These are phyloP conservation scores for Ylistrum balloti DNA, from an alignment of 1,140 invertebrate species.

Conservation along the genomic window DNA sequence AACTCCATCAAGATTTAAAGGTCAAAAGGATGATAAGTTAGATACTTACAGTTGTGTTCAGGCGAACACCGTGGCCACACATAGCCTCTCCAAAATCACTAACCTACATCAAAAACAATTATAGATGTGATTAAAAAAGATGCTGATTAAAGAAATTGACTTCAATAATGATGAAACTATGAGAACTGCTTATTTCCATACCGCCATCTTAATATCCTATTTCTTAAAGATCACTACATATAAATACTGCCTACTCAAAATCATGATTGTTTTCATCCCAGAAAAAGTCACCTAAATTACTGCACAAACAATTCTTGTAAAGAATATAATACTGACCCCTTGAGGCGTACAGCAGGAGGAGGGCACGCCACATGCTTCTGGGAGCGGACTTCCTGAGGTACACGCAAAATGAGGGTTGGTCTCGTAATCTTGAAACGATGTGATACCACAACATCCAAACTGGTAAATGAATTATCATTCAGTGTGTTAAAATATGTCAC, in stretches of 20 bases:
- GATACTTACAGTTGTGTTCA: background rate
- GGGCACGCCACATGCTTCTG: background rate
- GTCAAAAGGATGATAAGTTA: no score
- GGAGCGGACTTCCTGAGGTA: background rate
- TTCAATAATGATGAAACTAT: background rate
- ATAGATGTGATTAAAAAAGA: background rate
- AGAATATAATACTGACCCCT: background rate
- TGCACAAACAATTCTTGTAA: no score
- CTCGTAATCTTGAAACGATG: background rate
- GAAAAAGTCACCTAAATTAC: no score
- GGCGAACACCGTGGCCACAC: constrained; percentile 12
- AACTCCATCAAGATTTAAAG: no score
- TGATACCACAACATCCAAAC: constrained; percentile 12
- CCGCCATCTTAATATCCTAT: no score
- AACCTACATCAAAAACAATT: background rate
- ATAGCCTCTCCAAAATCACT: background rate
- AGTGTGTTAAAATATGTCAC: background rate
- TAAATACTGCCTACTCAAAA: no score
- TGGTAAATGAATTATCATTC: no score
- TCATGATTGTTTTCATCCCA: no score
- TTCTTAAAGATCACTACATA: no score
- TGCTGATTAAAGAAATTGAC: background rate
- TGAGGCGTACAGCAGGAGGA: background rate
- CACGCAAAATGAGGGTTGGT: background rate
- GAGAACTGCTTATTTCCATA: no score